phyloP scores from a whole-genome alignment of 2,113 vertebrate species.

The Alectura lathami region DNA sequence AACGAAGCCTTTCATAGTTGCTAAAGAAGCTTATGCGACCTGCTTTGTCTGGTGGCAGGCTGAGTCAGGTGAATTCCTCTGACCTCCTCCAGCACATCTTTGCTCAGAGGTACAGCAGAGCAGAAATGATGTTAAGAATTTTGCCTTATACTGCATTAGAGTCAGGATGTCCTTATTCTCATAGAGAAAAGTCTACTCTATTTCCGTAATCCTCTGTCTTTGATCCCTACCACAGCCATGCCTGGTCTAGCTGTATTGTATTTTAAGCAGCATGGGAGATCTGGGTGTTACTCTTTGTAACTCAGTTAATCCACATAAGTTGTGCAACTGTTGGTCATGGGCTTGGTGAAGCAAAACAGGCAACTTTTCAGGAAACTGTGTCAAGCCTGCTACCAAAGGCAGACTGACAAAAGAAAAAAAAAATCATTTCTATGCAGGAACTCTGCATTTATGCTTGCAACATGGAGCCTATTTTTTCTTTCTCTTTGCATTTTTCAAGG shows the following conservation, averaged over 20 bases:
- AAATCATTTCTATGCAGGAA: not conserved
- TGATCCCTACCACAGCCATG: not conserved
- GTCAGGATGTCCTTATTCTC: not conserved
- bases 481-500: not conserved
- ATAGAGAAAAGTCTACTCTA: not conserved
- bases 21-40: not conserved
- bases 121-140: not conserved
- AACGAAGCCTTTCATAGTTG: not conserved
- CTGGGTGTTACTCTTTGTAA: not conserved
- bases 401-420: not conserved
- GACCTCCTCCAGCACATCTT: not conserved
- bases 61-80: constrained; percentile 3
- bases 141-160: not conserved
- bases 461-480: not conserved
- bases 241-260: not conserved
- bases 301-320: not conserved
- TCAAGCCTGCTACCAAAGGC: not conserved
- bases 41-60: not conserved
- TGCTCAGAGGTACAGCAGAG: not conserved
- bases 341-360: not conserved
- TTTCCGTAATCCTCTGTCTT: not conserved
- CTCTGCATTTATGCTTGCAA: not conserved
- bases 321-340: not conserved
- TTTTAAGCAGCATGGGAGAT: not conserved
- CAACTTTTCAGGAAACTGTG: not conserved